These are phyloP conservation scores for Erythrolamprus reginae DNA, from an alignment of 2,113 vertebrate species.

Conservation along the genomic window DNA sequence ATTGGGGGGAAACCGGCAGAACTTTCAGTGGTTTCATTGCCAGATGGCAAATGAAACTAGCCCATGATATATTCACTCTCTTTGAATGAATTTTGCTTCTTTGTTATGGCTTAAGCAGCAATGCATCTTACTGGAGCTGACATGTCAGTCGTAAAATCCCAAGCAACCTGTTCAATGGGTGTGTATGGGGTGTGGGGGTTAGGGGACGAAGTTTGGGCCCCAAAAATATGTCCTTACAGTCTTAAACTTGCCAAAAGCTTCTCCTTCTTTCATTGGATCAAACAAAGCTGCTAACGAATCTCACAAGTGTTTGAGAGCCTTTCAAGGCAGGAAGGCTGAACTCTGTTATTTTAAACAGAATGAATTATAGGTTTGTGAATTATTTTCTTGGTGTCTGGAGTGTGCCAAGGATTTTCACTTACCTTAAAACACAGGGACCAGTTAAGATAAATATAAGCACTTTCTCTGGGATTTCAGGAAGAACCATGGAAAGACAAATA, in stretches of 20 bases:
- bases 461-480: not conserved
- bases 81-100: not conserved
- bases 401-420: not conserved
- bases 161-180: not conserved
- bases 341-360: not conserved
- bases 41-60: not conserved
- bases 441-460: not conserved
- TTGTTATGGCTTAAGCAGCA: not conserved
- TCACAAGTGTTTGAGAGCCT: not conserved
- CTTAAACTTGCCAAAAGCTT: not conserved
- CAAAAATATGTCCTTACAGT: not conserved
- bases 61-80: not conserved
- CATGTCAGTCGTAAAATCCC: not conserved
- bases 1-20: not conserved
- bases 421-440: not conserved
- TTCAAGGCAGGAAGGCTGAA: not conserved
- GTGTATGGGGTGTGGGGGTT: not conserved
- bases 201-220: not conserved
- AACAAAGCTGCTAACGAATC: not conserved
- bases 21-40: not conserved
- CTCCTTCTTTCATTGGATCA: not conserved
- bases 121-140: not conserved
- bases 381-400: not conserved
- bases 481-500: not conserved
- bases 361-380: constrained; percentile 5